phyloP scores from a whole-genome alignment of 2,797 vertebrate species.

The Limnodromus scolopaceus region DNA sequence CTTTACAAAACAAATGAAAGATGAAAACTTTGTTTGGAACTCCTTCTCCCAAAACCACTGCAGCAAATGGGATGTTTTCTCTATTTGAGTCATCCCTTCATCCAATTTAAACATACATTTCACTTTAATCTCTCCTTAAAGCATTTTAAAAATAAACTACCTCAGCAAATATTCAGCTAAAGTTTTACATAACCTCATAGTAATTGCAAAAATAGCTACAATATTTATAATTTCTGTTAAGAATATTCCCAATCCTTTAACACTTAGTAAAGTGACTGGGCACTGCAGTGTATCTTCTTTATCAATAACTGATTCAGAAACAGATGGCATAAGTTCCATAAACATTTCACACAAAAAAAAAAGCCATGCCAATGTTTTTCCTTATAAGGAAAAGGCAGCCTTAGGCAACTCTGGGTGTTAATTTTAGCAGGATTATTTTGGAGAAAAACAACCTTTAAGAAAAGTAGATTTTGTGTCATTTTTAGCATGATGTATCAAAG shows the following conservation, averaged over 20 bases:
- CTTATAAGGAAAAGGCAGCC: background rate
- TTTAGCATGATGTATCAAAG: background rate
- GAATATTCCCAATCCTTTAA: background rate
- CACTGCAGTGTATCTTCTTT: background rate
- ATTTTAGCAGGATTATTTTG: background rate
- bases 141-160: conserved; percentile 13
- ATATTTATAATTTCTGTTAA: conserved; percentile 33
- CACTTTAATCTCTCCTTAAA: background rate
- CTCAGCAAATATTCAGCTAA: background rate
- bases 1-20: background rate
- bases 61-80: background rate
- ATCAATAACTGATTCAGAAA: conserved; percentile 40
- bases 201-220: background rate
- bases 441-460: background rate
- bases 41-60: background rate
- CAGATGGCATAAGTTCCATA: conserved; percentile 52
- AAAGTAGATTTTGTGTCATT: background rate
- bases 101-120: background rate
- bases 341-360: conserved; percentile 15
- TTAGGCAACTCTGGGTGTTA: background rate
- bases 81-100: background rate
- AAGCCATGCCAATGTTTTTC: background rate
- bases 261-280: conserved; percentile 3
- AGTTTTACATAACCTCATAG: background rate
- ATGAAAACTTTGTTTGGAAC: background rate